Conservation (phyloP, 2,888 invertebrate species). For the Drosophila birchii region DNA sequence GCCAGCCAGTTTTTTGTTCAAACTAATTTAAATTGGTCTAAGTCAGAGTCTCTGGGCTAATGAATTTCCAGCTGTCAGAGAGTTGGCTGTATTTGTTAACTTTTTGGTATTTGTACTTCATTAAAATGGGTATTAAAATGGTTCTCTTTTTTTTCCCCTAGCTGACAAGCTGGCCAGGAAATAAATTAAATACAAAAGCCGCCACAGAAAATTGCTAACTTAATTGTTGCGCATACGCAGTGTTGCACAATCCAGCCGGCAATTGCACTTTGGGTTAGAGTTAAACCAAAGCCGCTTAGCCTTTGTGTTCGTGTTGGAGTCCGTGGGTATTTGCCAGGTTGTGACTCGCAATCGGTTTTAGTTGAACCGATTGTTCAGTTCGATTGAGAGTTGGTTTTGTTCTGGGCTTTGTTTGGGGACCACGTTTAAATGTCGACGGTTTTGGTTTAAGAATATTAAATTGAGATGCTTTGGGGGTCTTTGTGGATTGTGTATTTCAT, state of each 20-base stretch:
- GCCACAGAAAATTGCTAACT: slow-evolving; percentile 33
- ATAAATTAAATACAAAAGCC: slow-evolving; percentile 55
- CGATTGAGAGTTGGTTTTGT: not conserved
- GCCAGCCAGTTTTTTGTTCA: not conserved
- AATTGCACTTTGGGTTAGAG: slow-evolving; percentile 21
- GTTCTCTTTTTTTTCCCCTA: not conserved
- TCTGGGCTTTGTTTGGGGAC: slow-evolving; percentile 10
- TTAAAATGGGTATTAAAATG: slow-evolving; percentile 50
- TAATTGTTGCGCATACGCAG: slow-evolving; percentile 68
- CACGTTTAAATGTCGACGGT: slow-evolving; percentile 14
- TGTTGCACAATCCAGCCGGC: slow-evolving; percentile 44
- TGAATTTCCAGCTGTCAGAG: slow-evolving; percentile 7
- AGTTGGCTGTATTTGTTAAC: slow-evolving; percentile 25
- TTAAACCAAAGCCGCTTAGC: slow-evolving; percentile 42
- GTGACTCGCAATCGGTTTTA: slow-evolving; percentile 18
- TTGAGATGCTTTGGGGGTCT: not conserved
- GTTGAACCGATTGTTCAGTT: slow-evolving; percentile 5
- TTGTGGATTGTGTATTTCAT: not conserved
- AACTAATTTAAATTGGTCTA: slow-evolving; percentile 53
- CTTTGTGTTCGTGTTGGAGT: slow-evolving; percentile 15
- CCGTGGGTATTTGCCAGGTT: slow-evolving; percentile 3
- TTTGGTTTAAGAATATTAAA: slow-evolving; percentile 25
- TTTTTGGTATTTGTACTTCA: slow-evolving; percentile 48
- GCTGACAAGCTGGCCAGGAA: slow-evolving; percentile 47
- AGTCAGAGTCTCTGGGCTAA: slow-evolving; percentile 34